These are phyloP conservation scores for Berghia stephanieae DNA, from an alignment of 1,140 invertebrate genomes.

Conservation along the genomic window DNA sequence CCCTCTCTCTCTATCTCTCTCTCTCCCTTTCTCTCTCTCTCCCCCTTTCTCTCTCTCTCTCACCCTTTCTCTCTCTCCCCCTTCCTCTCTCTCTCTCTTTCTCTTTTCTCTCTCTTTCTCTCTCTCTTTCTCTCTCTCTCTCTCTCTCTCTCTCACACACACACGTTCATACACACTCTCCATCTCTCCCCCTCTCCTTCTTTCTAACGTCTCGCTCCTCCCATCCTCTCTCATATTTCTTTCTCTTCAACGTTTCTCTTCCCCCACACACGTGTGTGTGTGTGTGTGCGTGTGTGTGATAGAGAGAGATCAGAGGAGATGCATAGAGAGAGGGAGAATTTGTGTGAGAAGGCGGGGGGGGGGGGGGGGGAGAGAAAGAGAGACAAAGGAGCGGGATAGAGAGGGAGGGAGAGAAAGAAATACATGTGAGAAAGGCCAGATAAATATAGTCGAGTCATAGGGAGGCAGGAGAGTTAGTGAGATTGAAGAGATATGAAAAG, in stretches of 20 bases:
- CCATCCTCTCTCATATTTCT: neutral
- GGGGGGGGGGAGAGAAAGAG: no score
- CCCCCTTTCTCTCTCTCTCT: neutral
- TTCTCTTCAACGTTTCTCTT: neutral
- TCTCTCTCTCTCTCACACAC: neutral
- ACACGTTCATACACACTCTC: neutral
- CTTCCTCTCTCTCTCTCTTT: neutral
- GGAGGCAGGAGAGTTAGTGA: no score
- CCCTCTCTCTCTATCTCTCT: no score
- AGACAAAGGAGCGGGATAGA: no score
- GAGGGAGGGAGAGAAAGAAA: no score
- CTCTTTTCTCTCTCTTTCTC: neutral
- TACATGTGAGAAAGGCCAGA: no score
- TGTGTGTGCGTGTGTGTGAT: conserved; percentile 1
- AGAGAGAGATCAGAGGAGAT: no score
- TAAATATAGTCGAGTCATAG: no score
- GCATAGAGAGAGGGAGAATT: no score
- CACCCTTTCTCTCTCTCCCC: no score
- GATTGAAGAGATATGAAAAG: no score
- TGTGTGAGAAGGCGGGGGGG: no score
- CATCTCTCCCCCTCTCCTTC: neutral
- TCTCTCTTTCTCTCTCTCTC: neutral
- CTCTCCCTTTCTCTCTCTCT: neutral
- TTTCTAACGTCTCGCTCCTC: neutral
- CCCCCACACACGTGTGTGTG: neutral